Base-by-base conservation (phyloP, 1,140 invertebrate genomes). In the Drosophila equinoxialis region DNA sequence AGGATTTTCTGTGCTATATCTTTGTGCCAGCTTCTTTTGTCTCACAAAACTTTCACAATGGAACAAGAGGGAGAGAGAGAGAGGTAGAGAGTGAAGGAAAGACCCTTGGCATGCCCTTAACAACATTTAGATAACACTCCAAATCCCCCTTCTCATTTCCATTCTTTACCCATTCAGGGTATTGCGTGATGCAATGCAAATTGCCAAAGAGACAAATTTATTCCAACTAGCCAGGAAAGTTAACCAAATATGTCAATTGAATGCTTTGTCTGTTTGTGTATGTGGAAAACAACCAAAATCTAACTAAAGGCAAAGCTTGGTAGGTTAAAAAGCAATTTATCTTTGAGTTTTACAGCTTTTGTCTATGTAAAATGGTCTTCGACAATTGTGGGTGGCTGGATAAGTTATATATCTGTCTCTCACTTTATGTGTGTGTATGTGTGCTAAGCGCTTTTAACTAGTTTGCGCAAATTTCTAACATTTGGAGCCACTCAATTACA, bases 241-340 rank as follows among this genome's bases (percentile, higher is more conserved):
- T 86, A 86, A 87, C 63, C 83, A 86, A 86, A 86, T 83, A 86
- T 87, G 83, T 82, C 83, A 87, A 87, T 86, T 87, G 75, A 82
- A 79, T 73, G 73, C 67, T 70, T 75, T 81, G 63, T 74, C 64
- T 45, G 67, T 65, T 51, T 48, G 48, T 14, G 54, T 26, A 41
- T 41, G 41, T 35, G 14, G 30, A 64, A 39, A 66, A 76, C 62
- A 70, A 77, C 77, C 83, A 87, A 86, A 30, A 86, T 79, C 79
- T 77, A 77, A 71, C 65, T 76, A 86, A 76, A 73, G 77, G 60
- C 76, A 78, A 58, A 79, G 83, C 70, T 77, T 77, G 83, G 83
- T 87, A 86, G 83, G 81, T 86, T 86, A 86, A 86, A 86, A 86
- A 77, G 83, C 83, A 86, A 86, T 86, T 86, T 86, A 86, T 86